Evolutionary conservation across 2,113 vertebrate genomes (phyloP), one percentile per base, ranked within the genome.

Genomic region (Periophthalmus modestus): DNA sequence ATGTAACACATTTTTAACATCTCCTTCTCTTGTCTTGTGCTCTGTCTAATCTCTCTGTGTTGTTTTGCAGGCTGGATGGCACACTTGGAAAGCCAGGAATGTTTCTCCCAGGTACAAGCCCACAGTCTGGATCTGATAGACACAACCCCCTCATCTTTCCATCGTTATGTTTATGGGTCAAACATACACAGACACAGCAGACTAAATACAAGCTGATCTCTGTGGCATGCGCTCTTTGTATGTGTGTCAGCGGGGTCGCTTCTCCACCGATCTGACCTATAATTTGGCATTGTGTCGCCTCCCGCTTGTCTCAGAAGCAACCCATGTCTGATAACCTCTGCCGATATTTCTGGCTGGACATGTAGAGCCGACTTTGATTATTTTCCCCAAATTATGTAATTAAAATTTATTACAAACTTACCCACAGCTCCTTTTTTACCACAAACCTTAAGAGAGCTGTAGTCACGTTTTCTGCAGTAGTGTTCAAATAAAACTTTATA

Each of bases 61-160:
- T 54, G n/a, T 34, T 18, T 54, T 11, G 1, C 68, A 92, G 91
- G 78, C 75, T 92, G 68, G 91, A 92, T 11, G 87, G 89, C 75
- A 91, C 91, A 7, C 82, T 92, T 74, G 91, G 91, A 24, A 92
- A 92, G 58, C 89, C 91, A 7, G 91, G 91, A 80, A 92, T 92
- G 88, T 92, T 92, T 84, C 87, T 92, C 23, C 88, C 91, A 88
- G 91, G 91, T 92, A 87, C 88, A 86, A 48, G 71, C 52, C 72
- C 71, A 23, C 68, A 69, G 71, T 76, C 67, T 80, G 1, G 50
- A 77, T 75, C 76, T 83, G 75, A 89, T 57, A 78, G 85, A 74
- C 75, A 78, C 50, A 74, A 52, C 11, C 86, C 83, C 80, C 74
- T 77, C 79, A 34, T 80, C 78, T 48, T 46, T 21, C 65, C 55